Conservation (phyloP, 2,888 invertebrate genomes). For the Cynaeus angustus region DNA sequence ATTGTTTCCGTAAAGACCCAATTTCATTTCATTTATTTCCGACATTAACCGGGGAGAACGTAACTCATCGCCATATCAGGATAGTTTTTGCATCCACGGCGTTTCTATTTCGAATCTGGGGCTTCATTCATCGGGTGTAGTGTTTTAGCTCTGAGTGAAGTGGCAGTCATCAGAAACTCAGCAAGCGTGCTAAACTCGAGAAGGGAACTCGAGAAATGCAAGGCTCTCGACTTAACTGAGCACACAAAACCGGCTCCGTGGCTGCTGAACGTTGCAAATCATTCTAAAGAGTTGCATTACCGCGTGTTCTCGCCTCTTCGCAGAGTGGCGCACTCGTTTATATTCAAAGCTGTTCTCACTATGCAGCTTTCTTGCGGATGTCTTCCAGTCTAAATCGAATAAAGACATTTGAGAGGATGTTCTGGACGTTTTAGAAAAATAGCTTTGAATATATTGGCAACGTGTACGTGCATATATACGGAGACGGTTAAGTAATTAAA, state of each 20-base stretch:
- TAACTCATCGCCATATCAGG: constrained; percentile 26
- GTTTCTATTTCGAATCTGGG: constrained; percentile 12
- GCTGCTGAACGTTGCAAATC: constrained; percentile 61
- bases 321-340: constrained; percentile 51
- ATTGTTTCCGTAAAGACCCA: constrained; percentile 57
- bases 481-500: not conserved
- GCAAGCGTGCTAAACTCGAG: constrained; percentile 47
- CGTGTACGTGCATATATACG: not conserved
- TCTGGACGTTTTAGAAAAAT: constrained; percentile 4
- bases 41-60: constrained; percentile 55
- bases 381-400: constrained; percentile 21
- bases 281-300: constrained; percentile 65
- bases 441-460: not conserved
- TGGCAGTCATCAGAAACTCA: constrained; percentile 51
- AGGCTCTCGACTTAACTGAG: constrained; percentile 48
- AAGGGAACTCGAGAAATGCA: constrained; percentile 52
- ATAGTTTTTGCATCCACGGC: constrained; percentile 4
- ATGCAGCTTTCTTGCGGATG: constrained; percentile 29
- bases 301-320: constrained; percentile 60
- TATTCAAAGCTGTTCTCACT: constrained; percentile 48
- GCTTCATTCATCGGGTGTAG: constrained; percentile 37
- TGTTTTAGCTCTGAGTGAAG: constrained; percentile 47
- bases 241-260: constrained; percentile 46
- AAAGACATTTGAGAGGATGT: constrained; percentile 20
- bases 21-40: constrained; percentile 59